These are phyloP conservation scores for Nothocercus julius DNA, from an alignment of 2,113 vertebrate species.

Conservation along the genomic window DNA sequence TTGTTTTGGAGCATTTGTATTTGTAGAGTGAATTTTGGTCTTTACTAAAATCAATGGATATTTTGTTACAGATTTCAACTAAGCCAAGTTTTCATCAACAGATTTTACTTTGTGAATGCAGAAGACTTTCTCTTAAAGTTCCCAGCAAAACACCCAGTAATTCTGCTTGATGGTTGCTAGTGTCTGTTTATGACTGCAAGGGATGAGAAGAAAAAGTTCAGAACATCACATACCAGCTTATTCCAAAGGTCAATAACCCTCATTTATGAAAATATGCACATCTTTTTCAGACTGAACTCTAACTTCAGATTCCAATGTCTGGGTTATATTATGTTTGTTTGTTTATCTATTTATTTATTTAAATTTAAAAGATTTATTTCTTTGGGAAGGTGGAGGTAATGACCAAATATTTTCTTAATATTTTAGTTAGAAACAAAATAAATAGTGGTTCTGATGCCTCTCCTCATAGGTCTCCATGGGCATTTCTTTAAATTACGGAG, in stretches of 20 bases:
- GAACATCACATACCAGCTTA: not conserved
- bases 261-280: not conserved
- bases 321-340: not conserved
- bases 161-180: not conserved
- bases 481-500: not conserved
- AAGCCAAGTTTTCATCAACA: not conserved
- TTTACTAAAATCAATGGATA: not conserved
- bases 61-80: conserved; percentile 5
- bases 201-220: not conserved
- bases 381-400: not conserved
- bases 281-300: not conserved
- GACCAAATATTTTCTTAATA: not conserved
- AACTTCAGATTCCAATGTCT: fast-evolving
- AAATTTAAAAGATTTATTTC: not conserved
- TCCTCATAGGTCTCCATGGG: not conserved
- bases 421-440: not conserved
- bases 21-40: not conserved
- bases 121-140: not conserved
- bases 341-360: not conserved
- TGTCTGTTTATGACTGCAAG: not conserved
- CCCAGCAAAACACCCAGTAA: not conserved
- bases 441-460: not conserved
- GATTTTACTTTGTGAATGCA: not conserved
- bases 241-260: not conserved
- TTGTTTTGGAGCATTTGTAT: conserved; percentile 64